Percentiles rank a stretch among this genome's conserved stretches.
phyloP scores from a whole-genome alignment of 2,888 invertebrate species.

The Criorhina ranunculi region DNA sequence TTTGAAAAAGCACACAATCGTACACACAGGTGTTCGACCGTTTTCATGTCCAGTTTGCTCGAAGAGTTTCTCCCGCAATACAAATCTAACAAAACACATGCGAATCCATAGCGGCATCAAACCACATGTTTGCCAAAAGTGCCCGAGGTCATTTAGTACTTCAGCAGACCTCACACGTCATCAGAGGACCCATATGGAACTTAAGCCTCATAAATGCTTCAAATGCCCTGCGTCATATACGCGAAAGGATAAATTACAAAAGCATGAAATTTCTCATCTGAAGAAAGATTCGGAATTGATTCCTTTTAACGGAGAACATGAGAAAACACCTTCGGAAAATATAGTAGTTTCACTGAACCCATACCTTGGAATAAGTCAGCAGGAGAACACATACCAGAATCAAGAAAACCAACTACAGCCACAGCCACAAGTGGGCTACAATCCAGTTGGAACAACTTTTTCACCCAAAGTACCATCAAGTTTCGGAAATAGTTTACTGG shows the following conservation, averaged over 20 bases:
- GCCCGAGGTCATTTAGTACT: slow-evolving; percentile 90
- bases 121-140: slow-evolving; percentile 89
- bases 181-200: slow-evolving; percentile 88
- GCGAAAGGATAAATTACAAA: slow-evolving; percentile 88
- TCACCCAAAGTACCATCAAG: slow-evolving; percentile 15
- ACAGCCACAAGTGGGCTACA: slow-evolving; percentile 6
- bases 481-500: slow-evolving; percentile 45
- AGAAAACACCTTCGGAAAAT: slow-evolving; percentile 58
- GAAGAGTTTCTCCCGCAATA: slow-evolving; percentile 91
- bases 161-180: slow-evolving; percentile 89
- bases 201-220: slow-evolving; percentile 88
- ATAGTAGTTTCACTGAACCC: slow-evolving; percentile 78
- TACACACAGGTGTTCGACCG: slow-evolving; percentile 91
- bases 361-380: slow-evolving; percentile 76
- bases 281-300: slow-evolving; percentile 80
- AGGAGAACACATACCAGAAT: slow-evolving; percentile 3
- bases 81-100: slow-evolving; percentile 91
- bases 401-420: slow-evolving; percentile 8
- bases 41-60: slow-evolving; percentile 90
- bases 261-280: slow-evolving; percentile 88
- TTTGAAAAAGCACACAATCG: slow-evolving; percentile 90
- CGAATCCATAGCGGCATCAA: slow-evolving; percentile 90
- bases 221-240: slow-evolving; percentile 89
- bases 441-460: slow-evolving; percentile 3
- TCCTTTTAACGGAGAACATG: slow-evolving; percentile 64